phyloP scores from a whole-genome alignment of 2,113 vertebrate genomes.

The Antechinus flavipes region DNA sequence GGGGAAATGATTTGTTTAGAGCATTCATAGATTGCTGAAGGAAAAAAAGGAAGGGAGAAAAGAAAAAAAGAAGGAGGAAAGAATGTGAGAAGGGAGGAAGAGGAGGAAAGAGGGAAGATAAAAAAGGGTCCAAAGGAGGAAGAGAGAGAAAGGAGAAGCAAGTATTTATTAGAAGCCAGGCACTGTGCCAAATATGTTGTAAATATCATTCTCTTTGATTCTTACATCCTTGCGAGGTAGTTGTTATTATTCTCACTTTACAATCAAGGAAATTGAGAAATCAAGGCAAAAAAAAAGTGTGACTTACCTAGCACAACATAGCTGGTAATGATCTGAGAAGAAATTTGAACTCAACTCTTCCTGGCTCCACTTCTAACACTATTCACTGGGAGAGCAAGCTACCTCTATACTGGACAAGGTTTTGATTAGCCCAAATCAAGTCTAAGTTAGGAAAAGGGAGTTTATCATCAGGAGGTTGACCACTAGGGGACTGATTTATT shows the following conservation, averaged over 20 bases:
- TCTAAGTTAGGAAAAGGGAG: neutral
- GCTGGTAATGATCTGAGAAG: neutral
- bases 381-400: neutral
- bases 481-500: no score
- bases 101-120: no score
- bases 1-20: neutral
- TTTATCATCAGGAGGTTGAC: neutral
- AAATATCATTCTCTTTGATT: neutral
- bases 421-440: neutral
- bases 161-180: neutral
- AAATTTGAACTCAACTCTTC: neutral
- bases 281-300: neutral
- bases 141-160: neutral
- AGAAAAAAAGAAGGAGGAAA: no score
- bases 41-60: no score
- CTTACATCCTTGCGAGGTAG: neutral
- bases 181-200: neutral
- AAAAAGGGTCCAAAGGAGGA: no score
- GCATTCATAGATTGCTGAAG: neutral
- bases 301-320: neutral
- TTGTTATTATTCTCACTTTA: neutral
- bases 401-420: no score
- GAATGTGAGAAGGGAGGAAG: no score
- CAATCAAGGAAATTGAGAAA: neutral
- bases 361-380: neutral